Evolutionary conservation across 2,888 invertebrate species (phyloP), one percentile per base, ranked within the genome.

Genomic region (Machimus atricapillus): DNA sequence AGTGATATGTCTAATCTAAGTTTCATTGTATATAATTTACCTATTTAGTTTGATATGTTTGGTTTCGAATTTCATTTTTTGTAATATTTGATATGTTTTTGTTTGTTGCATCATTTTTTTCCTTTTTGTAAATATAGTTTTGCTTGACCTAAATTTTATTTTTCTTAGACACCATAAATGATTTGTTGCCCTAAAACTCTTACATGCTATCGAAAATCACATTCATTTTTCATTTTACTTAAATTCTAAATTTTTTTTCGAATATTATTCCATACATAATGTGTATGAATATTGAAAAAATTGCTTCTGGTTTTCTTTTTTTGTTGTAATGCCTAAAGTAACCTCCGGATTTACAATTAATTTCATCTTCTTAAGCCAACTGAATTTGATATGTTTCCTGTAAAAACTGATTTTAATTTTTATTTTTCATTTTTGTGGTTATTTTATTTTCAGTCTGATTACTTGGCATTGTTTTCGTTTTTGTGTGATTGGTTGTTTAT

Each of bases 201-300:
- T 81, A 81, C 27, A 27, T 52, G 19, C 81, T 81, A 81, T 43
- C 34, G 56, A 81, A 81, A 81, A 81, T 81, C 81, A 81, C 81
- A 81, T 81, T 81, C 56, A 81, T 78, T 78, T 78, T 78, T 78
- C 78, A 78, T 81, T 81, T 76, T 81, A 19, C 52, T 81, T 81
- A 81, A 52, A 31, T 31, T 81, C 81, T 81, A 81, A 23, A 46
- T 43, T 78, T 19, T 31, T n/a, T 37, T 12, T 78, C n/a, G 40
- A 40, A 43, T 27, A 40, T 27, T 78, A 6, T 40, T 78, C 19
- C 9, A n/a, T n/a, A 78, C 23, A 43, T 43, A 23, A 43, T 19
- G 19, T 66, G 19, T n/a, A 56, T 52, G 27, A 52, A 81, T 52
- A 81, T 81, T 81, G 56, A 46, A 52, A 81, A 66, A 23, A 52